Evolutionary conservation across 2,888 invertebrate genomes (phyloP).

Genomic region (Gymnocheta viridis): DNA sequence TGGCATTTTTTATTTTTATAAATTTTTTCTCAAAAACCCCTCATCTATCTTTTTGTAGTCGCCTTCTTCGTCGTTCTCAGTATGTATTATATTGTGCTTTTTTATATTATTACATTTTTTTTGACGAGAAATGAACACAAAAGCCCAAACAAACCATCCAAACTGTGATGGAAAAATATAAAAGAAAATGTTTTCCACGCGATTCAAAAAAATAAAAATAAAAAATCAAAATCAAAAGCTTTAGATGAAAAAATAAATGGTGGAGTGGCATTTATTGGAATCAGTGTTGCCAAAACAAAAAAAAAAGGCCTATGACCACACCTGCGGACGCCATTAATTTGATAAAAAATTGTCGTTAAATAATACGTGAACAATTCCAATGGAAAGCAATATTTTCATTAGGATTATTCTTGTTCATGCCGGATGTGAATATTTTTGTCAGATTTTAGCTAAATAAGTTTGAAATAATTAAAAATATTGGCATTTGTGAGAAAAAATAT

Average conservation of each 20-base stretch:
- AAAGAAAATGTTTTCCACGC: slow-evolving; percentile 65
- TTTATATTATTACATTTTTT: slow-evolving; percentile 39
- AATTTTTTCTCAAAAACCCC: slow-evolving; percentile 45
- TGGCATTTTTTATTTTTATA: slow-evolving; percentile 59
- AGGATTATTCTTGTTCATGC: no score
- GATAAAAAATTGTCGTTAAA: no score
- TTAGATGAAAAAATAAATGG: slow-evolving; percentile 33
- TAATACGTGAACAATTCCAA: no score
- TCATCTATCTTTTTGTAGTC: slow-evolving; percentile 17
- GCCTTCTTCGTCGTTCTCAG: slow-evolving; percentile 41
- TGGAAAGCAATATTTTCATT: no score
- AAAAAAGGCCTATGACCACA: no score
- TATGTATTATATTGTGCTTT: slow-evolving; percentile 35
- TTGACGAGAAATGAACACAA: slow-evolving; percentile 62
- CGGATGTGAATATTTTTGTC: no score
- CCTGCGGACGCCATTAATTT: no score
- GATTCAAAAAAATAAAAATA: slow-evolving; percentile 48
- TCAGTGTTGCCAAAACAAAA: slow-evolving; percentile 15
- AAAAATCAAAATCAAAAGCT: slow-evolving; percentile 58
- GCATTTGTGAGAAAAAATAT: no score
- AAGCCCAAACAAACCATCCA: slow-evolving; percentile 60
- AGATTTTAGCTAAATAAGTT: no score
- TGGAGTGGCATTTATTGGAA: slow-evolving; percentile 62
- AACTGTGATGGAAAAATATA: slow-evolving; percentile 59
- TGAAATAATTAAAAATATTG: no score